A percentile compares a stretch with the other conserved stretches of the same genome.
Evolutionary conservation across 1,140 invertebrate species (phyloP).

Genomic region (Drosophila athabasca): DNA sequence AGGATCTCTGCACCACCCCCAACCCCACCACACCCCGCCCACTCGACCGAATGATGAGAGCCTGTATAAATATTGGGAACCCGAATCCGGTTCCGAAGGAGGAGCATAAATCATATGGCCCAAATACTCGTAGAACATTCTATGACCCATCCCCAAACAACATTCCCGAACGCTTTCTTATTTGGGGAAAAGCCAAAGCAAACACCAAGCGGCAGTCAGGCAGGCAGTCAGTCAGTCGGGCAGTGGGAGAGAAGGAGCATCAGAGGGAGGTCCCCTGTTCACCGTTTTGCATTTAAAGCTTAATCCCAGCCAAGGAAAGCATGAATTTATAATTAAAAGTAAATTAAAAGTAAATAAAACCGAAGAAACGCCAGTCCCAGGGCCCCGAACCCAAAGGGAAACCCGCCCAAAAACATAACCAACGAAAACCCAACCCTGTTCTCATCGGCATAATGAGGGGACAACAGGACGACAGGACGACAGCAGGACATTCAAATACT

Average conservation of each 20-base stretch:
- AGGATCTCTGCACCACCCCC: slow-evolving; percentile 9
- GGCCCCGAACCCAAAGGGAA: slow-evolving; percentile 6
- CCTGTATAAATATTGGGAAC: slow-evolving; percentile 53
- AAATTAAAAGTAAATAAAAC: slow-evolving; percentile 82
- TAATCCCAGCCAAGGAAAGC: slow-evolving; percentile 75
- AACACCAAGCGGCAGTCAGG: slow-evolving; percentile 11
- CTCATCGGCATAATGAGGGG: slow-evolving; percentile 23
- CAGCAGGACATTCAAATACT: no score
- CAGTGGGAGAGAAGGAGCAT: neutral
- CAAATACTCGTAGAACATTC: slow-evolving; percentile 55
- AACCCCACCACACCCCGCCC: neutral
- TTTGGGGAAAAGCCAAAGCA: slow-evolving; percentile 29
- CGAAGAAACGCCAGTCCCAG: slow-evolving; percentile 25
- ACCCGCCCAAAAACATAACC: slow-evolving; percentile 16
- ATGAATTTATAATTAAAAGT: slow-evolving; percentile 82
- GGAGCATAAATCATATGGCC: slow-evolving; percentile 64
- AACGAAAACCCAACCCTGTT: slow-evolving; percentile 14
- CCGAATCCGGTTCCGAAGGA: slow-evolving; percentile 1
- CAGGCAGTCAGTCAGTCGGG: no score
- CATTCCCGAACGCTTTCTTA: slow-evolving; percentile 23
- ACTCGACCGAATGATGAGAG: slow-evolving; percentile 36
- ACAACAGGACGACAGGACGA: no score
- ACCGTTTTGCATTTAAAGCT: slow-evolving; percentile 76
- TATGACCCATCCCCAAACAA: slow-evolving; percentile 64
- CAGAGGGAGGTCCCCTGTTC: slow-evolving; percentile 50